Evolutionary conservation across 2,797 vertebrate genomes (phyloP), one percentile per base, ranked within the genome.

Genomic region (Myiotriccus ornatus): DNA sequence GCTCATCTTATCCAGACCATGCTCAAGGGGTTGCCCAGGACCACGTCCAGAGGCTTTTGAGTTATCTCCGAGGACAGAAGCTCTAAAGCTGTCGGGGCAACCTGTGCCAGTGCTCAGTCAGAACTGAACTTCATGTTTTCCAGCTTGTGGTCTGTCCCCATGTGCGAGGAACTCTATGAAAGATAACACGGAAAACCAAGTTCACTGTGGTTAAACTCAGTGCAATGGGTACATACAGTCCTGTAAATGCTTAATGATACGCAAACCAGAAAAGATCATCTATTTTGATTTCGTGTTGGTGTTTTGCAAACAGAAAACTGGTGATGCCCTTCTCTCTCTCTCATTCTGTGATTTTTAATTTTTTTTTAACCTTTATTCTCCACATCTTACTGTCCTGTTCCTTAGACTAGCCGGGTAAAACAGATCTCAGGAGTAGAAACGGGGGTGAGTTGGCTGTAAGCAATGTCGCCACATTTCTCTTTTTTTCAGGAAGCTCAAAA

Each of bases 391-490:
- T 84, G 27, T 22, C 67, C 37, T n/a, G 32, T 35, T 86, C 27
- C 27, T 28, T 53, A n/a, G 20, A 49, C 18, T 39, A 25, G 14
- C 2, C n/a, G 41, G 32, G 14, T 63, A 25, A 57, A 50, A 35
- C 47, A 56, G 32, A 79, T 12, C 9, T 86, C 37, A 39, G 50
- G 22, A 34, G 1, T 28, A 39, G 10, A 32, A 79, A 60, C 1
- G 0, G 5, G 1, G 14, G 28, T 0, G 1, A 65, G 14, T 57
- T 82, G 49, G 34, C n/a, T 12, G 6, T 3, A 20, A 41, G 22
- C 16, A 47, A 2, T 7, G 41, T 30, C 37, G 28, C 32, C 22
- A 47, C n/a, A 2, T 70, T 35, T 6, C 50, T 32, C 10, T 19
- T 30, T 62, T 32, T 56, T 62, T 74, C 0, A 6, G 24, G 24